Percentiles rank a stretch among this genome's conserved stretches.
Conservation (phyloP, 2,888 invertebrate genomes). For the Priocnemis perturbator region DNA sequence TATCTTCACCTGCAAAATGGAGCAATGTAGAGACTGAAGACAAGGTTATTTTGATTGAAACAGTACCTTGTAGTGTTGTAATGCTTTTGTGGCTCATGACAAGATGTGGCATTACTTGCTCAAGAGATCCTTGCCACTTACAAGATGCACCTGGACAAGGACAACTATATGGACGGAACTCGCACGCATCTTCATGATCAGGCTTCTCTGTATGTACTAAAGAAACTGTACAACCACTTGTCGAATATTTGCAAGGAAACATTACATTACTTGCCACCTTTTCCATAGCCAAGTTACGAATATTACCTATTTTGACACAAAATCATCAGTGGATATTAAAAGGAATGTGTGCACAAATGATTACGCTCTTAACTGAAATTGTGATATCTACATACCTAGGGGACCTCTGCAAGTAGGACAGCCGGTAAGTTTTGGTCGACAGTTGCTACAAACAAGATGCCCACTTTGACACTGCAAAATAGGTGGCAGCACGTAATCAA, state of each 20-base stretch:
- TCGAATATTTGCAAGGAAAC: conserved; percentile 99
- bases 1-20: conserved; percentile 88
- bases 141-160: conserved; percentile 99
- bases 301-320: conserved; percentile 82
- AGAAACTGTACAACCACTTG: conserved; percentile 94
- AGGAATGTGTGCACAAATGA: neutral
- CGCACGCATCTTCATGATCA: conserved; percentile 99
- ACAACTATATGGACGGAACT: conserved; percentile 98
- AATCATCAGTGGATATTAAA: neutral
- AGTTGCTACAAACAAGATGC: conserved; percentile 98
- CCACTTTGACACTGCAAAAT: conserved; percentile 99
- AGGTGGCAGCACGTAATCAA: conserved; percentile 99
- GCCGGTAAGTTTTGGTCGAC: conserved; percentile 96
- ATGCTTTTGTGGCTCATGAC: conserved; percentile 98
- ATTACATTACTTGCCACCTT: conserved; percentile 98
- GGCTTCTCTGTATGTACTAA: conserved; percentile 97
- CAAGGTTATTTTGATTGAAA: too few relatives aligned
- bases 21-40: neutral
- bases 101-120: conserved; percentile 99
- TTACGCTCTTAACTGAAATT: neutral
- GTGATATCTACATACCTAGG: conserved; percentile 77
- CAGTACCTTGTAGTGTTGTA: conserved; percentile 94
- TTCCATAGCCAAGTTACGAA: conserved; percentile 99
- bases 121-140: conserved; percentile 98
- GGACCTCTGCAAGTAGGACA: conserved; percentile 99